These are phyloP conservation scores for Allolobophora icterica DNA, from an alignment of 2,888 invertebrate species.

Conservation along the genomic window DNA sequence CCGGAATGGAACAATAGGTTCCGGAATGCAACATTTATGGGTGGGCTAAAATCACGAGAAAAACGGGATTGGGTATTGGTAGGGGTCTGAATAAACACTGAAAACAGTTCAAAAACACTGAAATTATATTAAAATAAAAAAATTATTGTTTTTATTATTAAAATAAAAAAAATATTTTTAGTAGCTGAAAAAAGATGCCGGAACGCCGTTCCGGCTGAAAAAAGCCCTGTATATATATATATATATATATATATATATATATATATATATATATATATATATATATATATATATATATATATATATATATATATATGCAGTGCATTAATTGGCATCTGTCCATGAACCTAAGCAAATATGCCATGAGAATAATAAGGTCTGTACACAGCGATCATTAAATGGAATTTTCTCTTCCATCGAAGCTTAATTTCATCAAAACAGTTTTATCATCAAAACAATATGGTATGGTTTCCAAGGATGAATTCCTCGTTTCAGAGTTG, in stretches of 20 bases:
- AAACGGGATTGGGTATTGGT: too few relatives aligned
- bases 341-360: background rate
- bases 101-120: too few relatives aligned
- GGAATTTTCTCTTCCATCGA: background rate
- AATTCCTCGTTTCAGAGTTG: background rate
- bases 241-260: background rate
- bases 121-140: too few relatives aligned
- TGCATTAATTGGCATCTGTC: background rate
- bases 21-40: too few relatives aligned
- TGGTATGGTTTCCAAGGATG: background rate
- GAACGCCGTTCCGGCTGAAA: too few relatives aligned
- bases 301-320: background rate
- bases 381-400: background rate
- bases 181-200: too few relatives aligned
- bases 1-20: too few relatives aligned
- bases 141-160: too few relatives aligned
- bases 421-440: background rate
- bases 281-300: background rate
- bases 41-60: too few relatives aligned
- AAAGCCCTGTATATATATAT: too few relatives aligned
- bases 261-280: background rate
- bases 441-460: background rate
- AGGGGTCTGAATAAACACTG: too few relatives aligned
- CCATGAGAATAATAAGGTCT: background rate
- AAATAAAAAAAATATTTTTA: too few relatives aligned